A percentile compares a stretch with the other conserved stretches of the same genome.
Evolutionary conservation across 2,888 invertebrate species (phyloP).

Genomic region (Unio delphinus): DNA sequence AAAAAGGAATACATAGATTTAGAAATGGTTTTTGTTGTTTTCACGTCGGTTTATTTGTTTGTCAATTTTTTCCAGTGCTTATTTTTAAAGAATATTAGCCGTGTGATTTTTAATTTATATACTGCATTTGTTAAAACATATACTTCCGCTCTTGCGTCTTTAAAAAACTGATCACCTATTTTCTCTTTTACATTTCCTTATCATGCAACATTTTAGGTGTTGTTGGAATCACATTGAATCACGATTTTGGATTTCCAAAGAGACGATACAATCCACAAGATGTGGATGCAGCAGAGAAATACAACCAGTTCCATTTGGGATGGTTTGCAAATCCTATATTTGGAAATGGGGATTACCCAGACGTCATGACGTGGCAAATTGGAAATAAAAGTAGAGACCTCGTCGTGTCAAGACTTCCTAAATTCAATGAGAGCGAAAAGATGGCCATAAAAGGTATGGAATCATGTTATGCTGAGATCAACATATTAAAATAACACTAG

Average conservation of each 20-base stretch:
- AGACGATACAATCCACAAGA: constrained; percentile 30
- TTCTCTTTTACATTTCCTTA: too few relatives aligned
- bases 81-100: too few relatives aligned
- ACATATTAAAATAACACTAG: too few relatives aligned
- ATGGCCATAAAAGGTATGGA: constrained; percentile 55
- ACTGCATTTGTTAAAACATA: too few relatives aligned
- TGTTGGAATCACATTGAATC: constrained; percentile 46
- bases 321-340: constrained; percentile 62
- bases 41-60: too few relatives aligned
- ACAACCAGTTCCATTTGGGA: constrained; percentile 49
- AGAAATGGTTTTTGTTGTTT: too few relatives aligned
- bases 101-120: too few relatives aligned
- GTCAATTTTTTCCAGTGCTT: too few relatives aligned
- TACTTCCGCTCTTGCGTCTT: too few relatives aligned
- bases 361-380: constrained; percentile 49
- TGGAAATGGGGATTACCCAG: constrained; percentile 73
- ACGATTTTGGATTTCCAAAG: constrained; percentile 37
- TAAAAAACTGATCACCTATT: not conserved
- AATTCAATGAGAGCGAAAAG: constrained; percentile 63
- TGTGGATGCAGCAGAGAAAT: constrained; percentile 42
- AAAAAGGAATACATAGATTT: too few relatives aligned
- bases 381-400: constrained; percentile 42
- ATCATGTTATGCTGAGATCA: not conserved
- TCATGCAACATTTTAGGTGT: constrained; percentile 25
- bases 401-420: constrained; percentile 52